Base-by-base conservation (phyloP, 2,888 invertebrate genomes). In the Drosophila lacicola region DNA sequence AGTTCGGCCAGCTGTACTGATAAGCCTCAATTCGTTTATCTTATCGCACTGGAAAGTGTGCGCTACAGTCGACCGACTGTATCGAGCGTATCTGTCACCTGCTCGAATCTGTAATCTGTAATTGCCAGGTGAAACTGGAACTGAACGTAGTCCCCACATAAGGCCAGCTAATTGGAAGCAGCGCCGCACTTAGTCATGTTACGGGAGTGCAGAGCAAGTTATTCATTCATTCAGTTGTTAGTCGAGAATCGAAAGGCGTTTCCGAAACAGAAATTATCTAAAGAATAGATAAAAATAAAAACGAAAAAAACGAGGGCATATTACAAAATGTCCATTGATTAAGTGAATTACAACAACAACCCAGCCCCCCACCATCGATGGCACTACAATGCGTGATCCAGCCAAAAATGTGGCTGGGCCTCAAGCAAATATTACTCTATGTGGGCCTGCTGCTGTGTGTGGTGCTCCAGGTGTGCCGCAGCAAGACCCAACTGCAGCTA, bases 371-470 rank as follows among this genome's bases (percentile, higher is more conserved):
- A 8, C 29, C 13, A 51, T 58, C 34, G 29, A 82, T 83, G 83
- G 88, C 88, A 55, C 65, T 83, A 44, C 83, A 82, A 80, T 83
- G 83, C 51, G 70, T 86, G 29, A 63, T 82, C 17, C 61, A 83
- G 49, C 83, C 83, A 45, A 88, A 83, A 54, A 83, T 83, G 83
- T 83, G 83, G 83, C 61, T 83, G 58, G 83, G 83, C 51, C 75
- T 85, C 13, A 85, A 85, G 45, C 89, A 85, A 71, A 85, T 84
- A 17, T 29, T 85, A 34, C 85, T 85, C 63, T 85, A 85, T 33
- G 85, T 89, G 68, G 84, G 85, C 11, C 75, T 85, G 25, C 62
- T 85, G 65, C 84, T 85, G 13, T 85, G 85, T 8, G 85, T 85
- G 1, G 50, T 85, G 3, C 70, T 85, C 4, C 85, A 85, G 41